Evolutionary conservation across 1,140 invertebrate species (phyloP), one percentile per base, ranked within the genome.

Genomic region (Carcinoscorpius rotundicauda): DNA sequence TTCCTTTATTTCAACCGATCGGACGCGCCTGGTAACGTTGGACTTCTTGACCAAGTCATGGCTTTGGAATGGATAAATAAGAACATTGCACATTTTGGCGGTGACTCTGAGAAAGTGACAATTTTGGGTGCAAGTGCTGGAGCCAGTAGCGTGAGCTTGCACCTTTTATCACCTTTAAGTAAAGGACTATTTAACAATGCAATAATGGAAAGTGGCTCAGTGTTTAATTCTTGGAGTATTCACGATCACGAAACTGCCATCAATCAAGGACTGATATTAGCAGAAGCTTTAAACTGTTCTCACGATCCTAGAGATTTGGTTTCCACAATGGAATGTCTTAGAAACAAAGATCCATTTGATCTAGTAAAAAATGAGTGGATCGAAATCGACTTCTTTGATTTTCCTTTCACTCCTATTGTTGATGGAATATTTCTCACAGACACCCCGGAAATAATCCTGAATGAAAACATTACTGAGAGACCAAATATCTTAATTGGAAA

Each of bases 1-100:
- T 95, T 93, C 76, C 82, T 95, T 3, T 93, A 93, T 72, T 78
- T 93, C 71, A 77, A 75, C 49, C 72, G 69, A 51, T 80, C 81
- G 8, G 75, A 78, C 11, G 76, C 77, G 55, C 77, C 75, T 9
- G 68, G 68, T 1, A 74, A 74, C 60, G 61, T 70, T 50, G 73
- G 72, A 4, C 49, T 73, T 6, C 57, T 60, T n/a, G 72, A 73
- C 63, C 70, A 71, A 61, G 56, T 62, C n/a, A n/a, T 63, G 49
- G 72, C 69, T 4, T 52, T 74, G 8, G 58, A 64, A 9, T 73
- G 72, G 71, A 60, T 73, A 6, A 60, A 64, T n/a, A 56, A 67
- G n/a, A 70, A 70, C 49, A 74, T 73, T 49, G 60, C 59, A 11
- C 52, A 59, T 4, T 74, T 74, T 60, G 70, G 71, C 5, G 73